Evolutionary conservation across 1,140 invertebrate species (phyloP).

Genomic region (Drosophila nasuta): DNA sequence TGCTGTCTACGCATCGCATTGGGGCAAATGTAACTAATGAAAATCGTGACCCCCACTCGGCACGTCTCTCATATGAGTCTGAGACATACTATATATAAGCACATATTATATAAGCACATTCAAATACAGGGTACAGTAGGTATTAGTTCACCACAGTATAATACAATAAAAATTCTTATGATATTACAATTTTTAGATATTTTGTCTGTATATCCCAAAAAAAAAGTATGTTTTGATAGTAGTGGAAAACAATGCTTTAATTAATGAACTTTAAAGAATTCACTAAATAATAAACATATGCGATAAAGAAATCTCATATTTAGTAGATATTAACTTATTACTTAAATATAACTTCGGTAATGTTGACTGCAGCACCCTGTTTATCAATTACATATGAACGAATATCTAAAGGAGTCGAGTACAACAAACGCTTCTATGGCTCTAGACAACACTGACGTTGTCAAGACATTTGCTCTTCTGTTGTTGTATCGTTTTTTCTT

Average conservation of each 20-base stretch:
- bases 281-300: too few species aligned
- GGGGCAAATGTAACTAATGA: constrained; percentile 77
- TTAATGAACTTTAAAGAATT: too few species aligned
- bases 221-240: too few species aligned
- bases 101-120: not conserved
- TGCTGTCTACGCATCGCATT: constrained; percentile 43
- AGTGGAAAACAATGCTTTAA: too few species aligned
- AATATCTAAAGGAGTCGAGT: not conserved
- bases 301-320: too few species aligned
- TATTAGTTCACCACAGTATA: not conserved
- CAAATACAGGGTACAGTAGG: constrained; percentile 26
- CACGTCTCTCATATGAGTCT: constrained; percentile 38
- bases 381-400: not conserved
- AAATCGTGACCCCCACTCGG: constrained; percentile 78
- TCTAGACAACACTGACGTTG: constrained; percentile 57
- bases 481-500: constrained; percentile 49
- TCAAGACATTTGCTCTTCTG: constrained; percentile 51
- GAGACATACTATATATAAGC: constrained; percentile 5
- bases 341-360: not conserved
- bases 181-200: too few species aligned
- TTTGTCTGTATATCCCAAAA: too few species aligned
- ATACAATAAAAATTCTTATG: too few species aligned
- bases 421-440: constrained; percentile 37
- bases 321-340: too few species aligned
- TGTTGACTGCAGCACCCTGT: constrained; percentile 17